These are phyloP conservation scores for Pseudopleuronectes americanus DNA, from an alignment of 2,797 vertebrate genomes.

Conservation along the genomic window DNA sequence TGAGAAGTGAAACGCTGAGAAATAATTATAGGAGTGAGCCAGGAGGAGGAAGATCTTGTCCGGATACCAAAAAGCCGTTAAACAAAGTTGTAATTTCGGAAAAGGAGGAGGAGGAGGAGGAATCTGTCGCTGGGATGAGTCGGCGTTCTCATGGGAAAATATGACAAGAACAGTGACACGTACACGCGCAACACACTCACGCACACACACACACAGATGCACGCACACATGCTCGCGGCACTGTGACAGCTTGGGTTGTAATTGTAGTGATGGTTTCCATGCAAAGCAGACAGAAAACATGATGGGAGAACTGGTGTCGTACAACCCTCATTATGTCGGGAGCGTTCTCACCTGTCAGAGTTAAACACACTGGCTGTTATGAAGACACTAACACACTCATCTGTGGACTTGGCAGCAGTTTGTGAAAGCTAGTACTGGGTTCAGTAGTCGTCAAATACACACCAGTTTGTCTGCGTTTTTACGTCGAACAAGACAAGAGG, in stretches of 20 bases:
- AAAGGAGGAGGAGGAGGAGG: slow-evolving; percentile 43
- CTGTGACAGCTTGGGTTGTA: slow-evolving; percentile 52
- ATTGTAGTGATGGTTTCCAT: slow-evolving; percentile 33
- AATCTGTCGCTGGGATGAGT: slow-evolving; percentile 53
- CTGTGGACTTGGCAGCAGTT: neutral
- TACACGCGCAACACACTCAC: slow-evolving; percentile 24
- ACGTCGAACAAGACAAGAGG: neutral
- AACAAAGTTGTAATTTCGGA: slow-evolving; percentile 66
- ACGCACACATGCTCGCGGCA: slow-evolving; percentile 14
- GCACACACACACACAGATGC: slow-evolving; percentile 16
- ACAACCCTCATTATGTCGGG: slow-evolving; percentile 54
- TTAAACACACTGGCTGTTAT: neutral
- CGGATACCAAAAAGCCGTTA: slow-evolving; percentile 31
- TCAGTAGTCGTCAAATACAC: neutral
- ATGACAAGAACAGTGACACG: slow-evolving; percentile 56
- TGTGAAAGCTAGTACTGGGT: neutral
- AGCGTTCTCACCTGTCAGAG: slow-evolving; percentile 62
- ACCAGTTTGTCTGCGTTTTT: neutral
- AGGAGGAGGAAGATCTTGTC: slow-evolving; percentile 16
- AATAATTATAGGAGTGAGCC: slow-evolving; percentile 21
- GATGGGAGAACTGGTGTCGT: slow-evolving; percentile 58
- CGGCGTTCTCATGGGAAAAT: slow-evolving; percentile 53
- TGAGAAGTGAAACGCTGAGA: slow-evolving; percentile 15
- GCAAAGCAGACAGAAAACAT: slow-evolving; percentile 44
- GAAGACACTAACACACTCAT: neutral